These are phyloP conservation scores for Acrocyrtus sp. DNA, from an alignment of 2,888 invertebrate species.

Conservation along the genomic window DNA sequence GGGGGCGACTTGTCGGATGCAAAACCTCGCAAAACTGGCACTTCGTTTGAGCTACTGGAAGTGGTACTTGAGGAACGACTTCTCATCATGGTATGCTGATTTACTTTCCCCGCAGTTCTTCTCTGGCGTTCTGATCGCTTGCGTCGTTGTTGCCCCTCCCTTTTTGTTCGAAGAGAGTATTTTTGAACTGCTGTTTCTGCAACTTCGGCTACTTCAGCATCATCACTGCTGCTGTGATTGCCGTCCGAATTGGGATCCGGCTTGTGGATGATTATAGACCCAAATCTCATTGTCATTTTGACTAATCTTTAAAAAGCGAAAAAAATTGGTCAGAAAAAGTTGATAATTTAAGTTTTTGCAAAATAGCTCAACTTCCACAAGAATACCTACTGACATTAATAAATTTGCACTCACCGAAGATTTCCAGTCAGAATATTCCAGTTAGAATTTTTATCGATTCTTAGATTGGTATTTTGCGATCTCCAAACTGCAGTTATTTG, in stretches of 20 bases:
- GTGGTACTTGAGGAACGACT: constrained; percentile 14
- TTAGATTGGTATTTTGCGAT: too few relatives aligned
- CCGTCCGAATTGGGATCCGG: constrained; percentile 21
- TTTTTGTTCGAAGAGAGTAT: neutral
- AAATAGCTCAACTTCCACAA: neutral
- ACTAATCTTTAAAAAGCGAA: constrained; percentile 4
- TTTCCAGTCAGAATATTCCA: too few relatives aligned
- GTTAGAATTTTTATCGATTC: too few relatives aligned
- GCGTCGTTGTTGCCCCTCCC: neutral
- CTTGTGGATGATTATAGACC: constrained; percentile 39
- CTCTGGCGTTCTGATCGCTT: constrained; percentile 20
- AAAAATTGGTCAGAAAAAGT: neutral
- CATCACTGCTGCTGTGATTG: constrained; percentile 18
- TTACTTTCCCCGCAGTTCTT: neutral
- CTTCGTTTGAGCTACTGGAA: constrained; percentile 5
- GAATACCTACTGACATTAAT: neutral
- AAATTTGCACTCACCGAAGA: neutral
- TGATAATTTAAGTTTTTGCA: neutral
- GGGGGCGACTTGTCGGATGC: constrained; percentile 24
- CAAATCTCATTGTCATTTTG: constrained; percentile 41
- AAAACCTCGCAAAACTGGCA: constrained; percentile 26
- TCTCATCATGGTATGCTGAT: neutral
- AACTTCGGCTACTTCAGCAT: constrained; percentile 23
- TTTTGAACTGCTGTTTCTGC: constrained; percentile 29
- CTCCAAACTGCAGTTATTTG: too few relatives aligned